These are phyloP conservation scores for Agrochola macilenta DNA, from an alignment of 2,888 invertebrate genomes.

Conservation along the genomic window DNA sequence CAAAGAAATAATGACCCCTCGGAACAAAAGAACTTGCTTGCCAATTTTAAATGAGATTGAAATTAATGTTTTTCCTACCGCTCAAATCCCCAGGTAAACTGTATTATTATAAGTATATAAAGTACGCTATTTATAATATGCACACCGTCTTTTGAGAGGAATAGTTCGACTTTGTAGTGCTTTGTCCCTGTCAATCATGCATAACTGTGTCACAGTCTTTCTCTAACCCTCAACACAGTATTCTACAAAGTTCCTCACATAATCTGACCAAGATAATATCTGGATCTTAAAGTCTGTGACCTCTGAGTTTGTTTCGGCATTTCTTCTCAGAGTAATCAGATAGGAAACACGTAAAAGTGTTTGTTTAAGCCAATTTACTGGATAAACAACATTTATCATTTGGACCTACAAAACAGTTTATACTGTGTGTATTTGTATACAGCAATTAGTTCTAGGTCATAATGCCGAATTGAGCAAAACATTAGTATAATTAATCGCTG, in stretches of 20 bases:
- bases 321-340: background rate
- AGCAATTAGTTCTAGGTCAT: constrained; percentile 31
- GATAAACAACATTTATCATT: background rate
- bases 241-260: background rate
- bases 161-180: background rate
- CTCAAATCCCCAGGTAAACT: background rate
- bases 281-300: background rate
- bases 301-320: background rate
- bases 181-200: background rate
- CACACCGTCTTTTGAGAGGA: background rate
- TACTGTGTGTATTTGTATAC: background rate
- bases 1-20: constrained; percentile 32
- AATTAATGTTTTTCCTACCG: background rate
- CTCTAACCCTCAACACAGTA: background rate
- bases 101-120: background rate
- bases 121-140: background rate
- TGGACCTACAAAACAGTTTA: background rate
- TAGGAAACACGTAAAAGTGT: background rate
- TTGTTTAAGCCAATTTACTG: background rate
- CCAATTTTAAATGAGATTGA: constrained; percentile 22
- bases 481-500: constrained; percentile 58
- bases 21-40: constrained; percentile 29
- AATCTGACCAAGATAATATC: background rate
- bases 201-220: background rate
- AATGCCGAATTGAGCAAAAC: constrained; percentile 50